phyloP scores from a whole-genome alignment of 2,888 invertebrate genomes.

The Matsumyia berberina region DNA sequence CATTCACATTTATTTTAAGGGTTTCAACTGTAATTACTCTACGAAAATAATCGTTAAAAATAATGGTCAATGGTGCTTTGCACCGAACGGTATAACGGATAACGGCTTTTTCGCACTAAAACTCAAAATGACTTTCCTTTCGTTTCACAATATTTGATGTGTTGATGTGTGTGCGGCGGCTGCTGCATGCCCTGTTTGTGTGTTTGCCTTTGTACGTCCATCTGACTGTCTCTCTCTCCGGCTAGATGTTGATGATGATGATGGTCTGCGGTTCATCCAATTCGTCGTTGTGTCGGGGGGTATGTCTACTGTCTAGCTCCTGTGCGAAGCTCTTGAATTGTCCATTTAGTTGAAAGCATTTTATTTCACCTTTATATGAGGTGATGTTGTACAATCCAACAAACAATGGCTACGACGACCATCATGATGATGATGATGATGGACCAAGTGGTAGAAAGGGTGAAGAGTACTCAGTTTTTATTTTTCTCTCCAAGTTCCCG shows the following conservation, averaged over 20 bases:
- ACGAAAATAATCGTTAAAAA: slow-evolving; percentile 75
- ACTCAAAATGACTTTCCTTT: slow-evolving; percentile 74
- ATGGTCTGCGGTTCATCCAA: slow-evolving; percentile 68
- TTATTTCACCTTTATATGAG: slow-evolving; percentile 65
- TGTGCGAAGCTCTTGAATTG: slow-evolving; percentile 35
- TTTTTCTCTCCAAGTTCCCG: not conserved
- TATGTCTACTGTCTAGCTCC: slow-evolving; percentile 22
- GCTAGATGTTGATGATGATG: slow-evolving; percentile 61
- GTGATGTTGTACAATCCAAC: slow-evolving; percentile 50
- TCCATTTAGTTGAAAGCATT: slow-evolving; percentile 69
- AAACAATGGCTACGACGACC: slow-evolving; percentile 49
- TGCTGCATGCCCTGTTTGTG: slow-evolving; percentile 26
- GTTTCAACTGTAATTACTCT: slow-evolving; percentile 76
- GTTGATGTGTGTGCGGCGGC: slow-evolving; percentile 44
- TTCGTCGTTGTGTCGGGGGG: slow-evolving; percentile 24
- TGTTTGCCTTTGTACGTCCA: slow-evolving; percentile 15
- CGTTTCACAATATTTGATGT: slow-evolving; percentile 69
- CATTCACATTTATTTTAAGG: slow-evolving; percentile 74
- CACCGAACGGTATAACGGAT: slow-evolving; percentile 65
- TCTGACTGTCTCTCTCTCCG: slow-evolving; percentile 5
- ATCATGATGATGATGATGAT: slow-evolving; percentile 26
- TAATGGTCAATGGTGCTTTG: slow-evolving; percentile 69
- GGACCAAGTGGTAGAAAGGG: slow-evolving; percentile 12
- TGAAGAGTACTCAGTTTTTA: not conserved
- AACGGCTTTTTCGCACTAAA: slow-evolving; percentile 73